Evolutionary conservation across 2,113 vertebrate genomes (phyloP).

Genomic region (Blennius ocellaris): DNA sequence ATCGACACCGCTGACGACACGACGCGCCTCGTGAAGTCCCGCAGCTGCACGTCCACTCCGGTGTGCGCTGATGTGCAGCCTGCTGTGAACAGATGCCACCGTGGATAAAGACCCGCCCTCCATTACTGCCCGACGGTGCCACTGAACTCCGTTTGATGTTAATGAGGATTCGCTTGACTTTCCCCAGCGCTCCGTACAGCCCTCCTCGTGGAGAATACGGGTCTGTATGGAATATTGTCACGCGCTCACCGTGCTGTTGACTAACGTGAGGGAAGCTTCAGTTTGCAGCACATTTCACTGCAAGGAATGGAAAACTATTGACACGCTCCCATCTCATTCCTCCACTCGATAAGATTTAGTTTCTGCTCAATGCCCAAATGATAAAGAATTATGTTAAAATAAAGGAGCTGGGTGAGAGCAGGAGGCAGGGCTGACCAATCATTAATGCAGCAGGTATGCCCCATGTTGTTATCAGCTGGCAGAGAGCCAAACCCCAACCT

Average conservation of each 20-base stretch:
- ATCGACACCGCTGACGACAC: no score
- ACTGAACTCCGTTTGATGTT: constrained; percentile 51
- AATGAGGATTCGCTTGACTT: constrained; percentile 30
- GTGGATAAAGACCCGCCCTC: constrained; percentile 55
- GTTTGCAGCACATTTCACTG: background rate
- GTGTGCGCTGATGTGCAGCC: constrained; percentile 61
- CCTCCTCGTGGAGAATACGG: no score
- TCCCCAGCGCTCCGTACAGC: background rate
- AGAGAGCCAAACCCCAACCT: constrained; percentile 51
- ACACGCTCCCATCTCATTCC: background rate
- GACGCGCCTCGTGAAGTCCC: no score
- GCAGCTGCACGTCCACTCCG: background rate
- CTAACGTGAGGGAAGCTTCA: no score
- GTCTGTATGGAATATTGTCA: no score
- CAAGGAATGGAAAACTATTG: background rate
- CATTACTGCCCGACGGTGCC: constrained; percentile 30
- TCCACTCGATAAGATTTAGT: constrained; percentile 44
- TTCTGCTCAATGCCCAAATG: constrained; percentile 20
- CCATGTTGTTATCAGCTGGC: constrained; percentile 71
- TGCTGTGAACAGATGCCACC: constrained; percentile 58
- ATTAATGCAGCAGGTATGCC: constrained; percentile 81
- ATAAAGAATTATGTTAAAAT: constrained; percentile 67
- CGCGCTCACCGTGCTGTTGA: no score
- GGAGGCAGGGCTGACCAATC: constrained; percentile 73
- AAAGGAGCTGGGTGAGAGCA: constrained; percentile 54